A percentile compares a stretch with the other conserved stretches of the same genome.
phyloP scores from a whole-genome alignment of 1,140 invertebrate genomes.

The Pseudomyrmex sp. region DNA sequence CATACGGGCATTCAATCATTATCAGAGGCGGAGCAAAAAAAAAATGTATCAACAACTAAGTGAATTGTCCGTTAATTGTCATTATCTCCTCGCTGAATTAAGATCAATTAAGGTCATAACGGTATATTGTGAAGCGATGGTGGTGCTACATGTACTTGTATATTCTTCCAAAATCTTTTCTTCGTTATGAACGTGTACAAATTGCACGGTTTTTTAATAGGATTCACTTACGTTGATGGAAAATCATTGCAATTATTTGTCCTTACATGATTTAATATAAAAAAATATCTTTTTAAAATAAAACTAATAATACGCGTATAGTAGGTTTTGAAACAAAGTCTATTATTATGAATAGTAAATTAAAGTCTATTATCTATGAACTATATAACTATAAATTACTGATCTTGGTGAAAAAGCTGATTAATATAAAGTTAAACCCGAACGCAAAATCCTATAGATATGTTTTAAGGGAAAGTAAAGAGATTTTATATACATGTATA shows the following conservation, averaged over 20 bases:
- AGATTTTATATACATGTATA: too few species aligned
- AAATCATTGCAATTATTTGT: background rate
- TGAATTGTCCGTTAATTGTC: slow-evolving; percentile 64
- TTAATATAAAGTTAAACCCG: background rate
- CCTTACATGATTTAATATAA: too few species aligned
- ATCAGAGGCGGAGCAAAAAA: slow-evolving; percentile 17
- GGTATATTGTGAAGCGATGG: background rate
- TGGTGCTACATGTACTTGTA: background rate
- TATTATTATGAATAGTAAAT: too few species aligned
- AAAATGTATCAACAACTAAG: slow-evolving; percentile 5
- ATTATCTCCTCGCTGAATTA: slow-evolving; percentile 54
- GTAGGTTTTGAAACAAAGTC: background rate
- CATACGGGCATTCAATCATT: slow-evolving; percentile 29
- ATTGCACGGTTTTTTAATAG: background rate
- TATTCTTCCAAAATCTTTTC: background rate
- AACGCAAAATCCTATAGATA: background rate
- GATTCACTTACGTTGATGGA: background rate
- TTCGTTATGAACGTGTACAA: background rate
- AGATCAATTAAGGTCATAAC: slow-evolving; percentile 65
- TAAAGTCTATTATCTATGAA: background rate
- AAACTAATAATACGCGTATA: too few species aligned
- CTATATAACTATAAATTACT: background rate
- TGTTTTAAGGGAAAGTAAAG: background rate
- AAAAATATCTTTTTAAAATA: too few species aligned
- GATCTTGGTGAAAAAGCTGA: background rate